Evolutionary conservation across 2,113 vertebrate species (phyloP).

Genomic region (Toxotes jaculatrix): DNA sequence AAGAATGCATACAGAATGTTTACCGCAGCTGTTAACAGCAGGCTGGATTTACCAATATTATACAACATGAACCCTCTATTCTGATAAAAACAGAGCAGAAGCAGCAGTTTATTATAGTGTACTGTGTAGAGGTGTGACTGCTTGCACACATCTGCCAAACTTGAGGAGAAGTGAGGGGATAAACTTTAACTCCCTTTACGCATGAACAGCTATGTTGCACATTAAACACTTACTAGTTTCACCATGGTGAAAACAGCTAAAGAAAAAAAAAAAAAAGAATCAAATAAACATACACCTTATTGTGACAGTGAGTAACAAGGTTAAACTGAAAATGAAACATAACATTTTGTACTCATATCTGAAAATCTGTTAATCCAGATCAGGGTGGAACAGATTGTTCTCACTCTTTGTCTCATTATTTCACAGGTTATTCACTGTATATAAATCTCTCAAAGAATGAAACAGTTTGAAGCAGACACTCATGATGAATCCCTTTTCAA

Average conservation of each 20-base stretch:
- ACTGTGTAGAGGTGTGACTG: not conserved
- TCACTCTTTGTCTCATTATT: conserved; percentile 1
- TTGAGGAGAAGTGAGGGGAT: not conserved
- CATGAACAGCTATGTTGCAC: not conserved
- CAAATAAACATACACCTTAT: no score
- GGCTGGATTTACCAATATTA: not conserved
- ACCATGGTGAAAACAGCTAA: not conserved
- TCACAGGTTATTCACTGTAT: not conserved
- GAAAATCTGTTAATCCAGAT: not conserved
- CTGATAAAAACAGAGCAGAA: not conserved
- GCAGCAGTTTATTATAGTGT: not conserved
- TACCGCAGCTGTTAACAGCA: not conserved
- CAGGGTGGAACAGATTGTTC: not conserved
- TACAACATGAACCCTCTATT: not conserved
- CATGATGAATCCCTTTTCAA: not conserved
- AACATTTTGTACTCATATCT: not conserved
- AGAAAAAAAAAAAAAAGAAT: not conserved
- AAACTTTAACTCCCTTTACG: not conserved
- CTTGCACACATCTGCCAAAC: conserved; percentile 1
- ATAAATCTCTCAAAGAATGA: not conserved
- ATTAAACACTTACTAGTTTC: not conserved
- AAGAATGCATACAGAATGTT: conserved; percentile 11
- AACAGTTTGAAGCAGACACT: not conserved
- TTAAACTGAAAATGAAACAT: not conserved
- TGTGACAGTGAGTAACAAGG: not conserved